Evolutionary conservation across 2,797 vertebrate genomes (phyloP), one percentile per base, ranked within the genome.

Genomic region (Pangasius sanitwongsei): DNA sequence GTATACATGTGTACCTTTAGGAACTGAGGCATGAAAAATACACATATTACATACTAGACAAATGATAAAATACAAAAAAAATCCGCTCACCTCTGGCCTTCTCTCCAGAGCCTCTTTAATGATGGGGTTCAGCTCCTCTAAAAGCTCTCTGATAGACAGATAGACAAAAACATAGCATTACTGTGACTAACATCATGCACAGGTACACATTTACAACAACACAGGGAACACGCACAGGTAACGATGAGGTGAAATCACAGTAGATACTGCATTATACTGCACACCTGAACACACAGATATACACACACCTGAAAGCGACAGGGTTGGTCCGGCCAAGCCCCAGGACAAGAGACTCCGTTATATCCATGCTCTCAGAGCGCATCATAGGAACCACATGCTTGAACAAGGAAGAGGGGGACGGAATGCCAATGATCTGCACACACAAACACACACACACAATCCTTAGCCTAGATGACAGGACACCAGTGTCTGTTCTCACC

Each of bases 301-400:
- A 72, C 3, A 72, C 48, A 93, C 96, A 99, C 99, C 98, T 97
- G 94, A 99, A 99, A 93, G 97, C 98, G 92, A 97, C 94, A 53
- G 98, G 98, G 96, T 98, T 99, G 97, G 99, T 99, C 97, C 99
- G 97, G 97, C 99, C 98, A 97, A 99, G 98, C 92, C 99, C 99
- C 95, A 99, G 96, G 88, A 99, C 98, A 83, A 99, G 97, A 94
- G 98, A 99, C 95, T 99, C 99, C 69, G 99, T 99, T 95, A 99
- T 97, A 95, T 99, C 99, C 98, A 99, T 98, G 96, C 98, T 98
- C 96, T 99, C 99, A 90, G 98, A 99, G 95, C 99, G 98, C 98
- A 99, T 99, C 98, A 99, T 99, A 59, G 99, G 98, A 94, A 99
- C 99, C 92, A 99, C 97, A 95, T 99, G 98, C 96, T 99, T 99